phyloP scores from a whole-genome alignment of 2,888 invertebrate species.

The Amiota mariae region DNA sequence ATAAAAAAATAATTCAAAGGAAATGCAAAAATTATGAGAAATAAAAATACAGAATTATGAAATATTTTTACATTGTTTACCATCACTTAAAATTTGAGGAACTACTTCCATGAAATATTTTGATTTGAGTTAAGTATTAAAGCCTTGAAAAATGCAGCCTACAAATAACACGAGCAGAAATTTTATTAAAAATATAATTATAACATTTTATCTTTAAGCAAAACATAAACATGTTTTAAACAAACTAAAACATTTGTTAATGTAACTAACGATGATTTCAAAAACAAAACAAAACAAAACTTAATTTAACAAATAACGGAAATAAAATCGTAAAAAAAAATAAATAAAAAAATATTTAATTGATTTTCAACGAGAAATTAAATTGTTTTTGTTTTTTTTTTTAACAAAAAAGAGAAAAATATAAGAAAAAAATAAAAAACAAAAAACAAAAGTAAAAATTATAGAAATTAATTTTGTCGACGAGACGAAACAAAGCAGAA shows the following conservation, averaged over 20 bases:
- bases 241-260: conserved; percentile 39
- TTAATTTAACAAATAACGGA: conserved; percentile 26
- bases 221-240: conserved; percentile 21
- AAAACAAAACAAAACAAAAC: conserved; percentile 47
- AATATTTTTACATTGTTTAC: neutral
- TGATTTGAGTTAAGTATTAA: neutral
- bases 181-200: conserved; percentile 21
- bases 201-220: conserved; percentile 6
- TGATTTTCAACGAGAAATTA: conserved; percentile 58
- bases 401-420: neutral
- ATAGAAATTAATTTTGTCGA: conserved; percentile 2
- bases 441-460: neutral
- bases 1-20: neutral
- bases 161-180: conserved; percentile 19
- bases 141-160: conserved; percentile 10
- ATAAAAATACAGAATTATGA: conserved; percentile 21
- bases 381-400: conserved; percentile 38
- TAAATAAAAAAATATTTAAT: conserved; percentile 53
- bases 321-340: conserved; percentile 40
- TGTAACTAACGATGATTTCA: conserved; percentile 14
- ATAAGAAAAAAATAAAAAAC: neutral
- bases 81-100: neutral
- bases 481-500: no score
- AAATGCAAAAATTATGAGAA: neutral
- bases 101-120: neutral